Evolutionary conservation across 64 coral and sea anemone species (phyloP), one percentile per base, ranked within the genome.

Genomic region (Pocillopora verrucosa): DNA sequence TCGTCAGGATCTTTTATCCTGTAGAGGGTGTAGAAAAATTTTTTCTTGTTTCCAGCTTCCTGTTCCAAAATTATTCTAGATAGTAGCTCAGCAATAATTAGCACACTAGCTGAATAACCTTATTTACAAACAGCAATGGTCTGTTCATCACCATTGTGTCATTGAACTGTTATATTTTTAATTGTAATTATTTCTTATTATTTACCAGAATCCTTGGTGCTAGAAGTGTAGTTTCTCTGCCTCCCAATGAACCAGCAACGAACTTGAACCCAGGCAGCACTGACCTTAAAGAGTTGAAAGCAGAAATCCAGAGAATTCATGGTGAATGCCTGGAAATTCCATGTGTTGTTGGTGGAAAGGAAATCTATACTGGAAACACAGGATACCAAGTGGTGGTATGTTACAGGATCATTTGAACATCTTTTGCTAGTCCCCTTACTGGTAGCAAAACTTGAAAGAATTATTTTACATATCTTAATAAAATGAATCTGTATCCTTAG

Each of bases 301-400:
- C 92, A 51, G 97, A 91, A 67, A 92, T 99, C 5, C 67, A 95
- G 63, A 95, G 89, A 62, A 64, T 99, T 19, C 83, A 95, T 34
- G 79, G 60, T 79, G 94, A 99, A 64, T 92, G 86, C 2, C 17
- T 95, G 58, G 97, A 99, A 88, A 84, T 99, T 30, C 97, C 97
- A 0, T 94, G 94, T 76, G 87, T 99, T 76, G 79, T 90, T 99
- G 97, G 97, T 72, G 97, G 93, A 74, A 92, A 95, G 58, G 89
- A 93, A 56, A 36, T 99, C 13, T 95, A 37, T 37, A 99, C 91
- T 76, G 97, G 94, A 17, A 95, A 89, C 35, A 64, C 77, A 60
- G 64, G 34, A 67, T 99, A 95, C 74, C 94, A 95, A 91, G 73
- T 95, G 65, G 88, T 91, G 22, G 97, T 99, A 86, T 95, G 96